Evolutionary conservation across 1,140 invertebrate genomes (phyloP).

Genomic region (Scaptomyza graminum): DNA sequence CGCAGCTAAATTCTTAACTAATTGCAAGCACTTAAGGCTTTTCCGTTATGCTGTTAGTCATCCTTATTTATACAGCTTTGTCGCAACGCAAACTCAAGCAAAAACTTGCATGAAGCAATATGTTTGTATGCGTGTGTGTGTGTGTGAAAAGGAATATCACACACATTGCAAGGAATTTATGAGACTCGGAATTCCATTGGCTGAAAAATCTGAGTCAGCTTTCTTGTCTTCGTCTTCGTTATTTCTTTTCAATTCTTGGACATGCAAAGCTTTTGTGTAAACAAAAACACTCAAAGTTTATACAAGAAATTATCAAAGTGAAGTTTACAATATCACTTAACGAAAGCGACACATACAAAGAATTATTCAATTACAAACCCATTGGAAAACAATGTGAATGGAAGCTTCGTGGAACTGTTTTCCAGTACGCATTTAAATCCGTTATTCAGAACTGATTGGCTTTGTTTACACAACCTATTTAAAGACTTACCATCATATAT

Average conservation of each 20-base stretch:
- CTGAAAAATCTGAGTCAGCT: conserved; percentile 65
- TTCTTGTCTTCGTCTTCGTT: conserved; percentile 19
- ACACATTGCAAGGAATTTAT: conserved; percentile 42
- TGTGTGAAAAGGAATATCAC: conserved; percentile 3
- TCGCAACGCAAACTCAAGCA: conserved; percentile 7
- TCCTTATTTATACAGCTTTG: conserved; percentile 19
- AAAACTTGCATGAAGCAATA: neutral
- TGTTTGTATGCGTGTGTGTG: neutral
- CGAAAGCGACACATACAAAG: conserved; percentile 30
- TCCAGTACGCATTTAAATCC: no score
- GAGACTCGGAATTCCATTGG: conserved; percentile 47
- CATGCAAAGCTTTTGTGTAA: conserved; percentile 44
- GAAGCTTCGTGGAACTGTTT: conserved; percentile 14
- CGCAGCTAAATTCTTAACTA: conserved; percentile 27
- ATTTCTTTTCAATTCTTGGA: conserved; percentile 17
- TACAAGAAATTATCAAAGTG: conserved; percentile 58
- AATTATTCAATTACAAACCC: conserved; percentile 27
- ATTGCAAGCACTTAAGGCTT: conserved; percentile 30
- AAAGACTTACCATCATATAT: neutral
- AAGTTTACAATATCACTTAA: conserved; percentile 61
- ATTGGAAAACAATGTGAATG: conserved; percentile 28
- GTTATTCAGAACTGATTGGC: no score
- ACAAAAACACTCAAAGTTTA: conserved; percentile 61
- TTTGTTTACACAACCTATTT: no score
- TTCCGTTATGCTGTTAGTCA: conserved; percentile 37